Conservation (phyloP, 2,888 invertebrate species). For the Esperia sulphurella region DNA sequence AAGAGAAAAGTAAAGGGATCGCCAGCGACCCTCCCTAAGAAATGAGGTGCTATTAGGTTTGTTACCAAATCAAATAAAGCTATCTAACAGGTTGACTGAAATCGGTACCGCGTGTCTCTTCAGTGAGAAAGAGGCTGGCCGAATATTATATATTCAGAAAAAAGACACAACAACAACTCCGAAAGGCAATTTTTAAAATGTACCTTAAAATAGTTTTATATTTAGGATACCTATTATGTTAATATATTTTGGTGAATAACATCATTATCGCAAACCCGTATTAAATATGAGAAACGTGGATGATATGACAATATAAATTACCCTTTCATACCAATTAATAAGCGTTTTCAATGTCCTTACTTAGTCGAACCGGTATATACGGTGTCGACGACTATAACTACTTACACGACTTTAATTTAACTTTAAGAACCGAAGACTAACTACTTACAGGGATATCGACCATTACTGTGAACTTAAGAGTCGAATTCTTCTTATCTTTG, state of each 20-base stretch:
- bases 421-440: slow-evolving; percentile 64
- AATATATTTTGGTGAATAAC: slow-evolving; percentile 78
- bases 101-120: slow-evolving; percentile 47
- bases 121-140: slow-evolving; percentile 49
- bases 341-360: slow-evolving; percentile 80
- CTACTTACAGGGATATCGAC: slow-evolving; percentile 73
- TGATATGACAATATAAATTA: slow-evolving; percentile 80
- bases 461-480: slow-evolving; percentile 58
- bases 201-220: slow-evolving; percentile 71
- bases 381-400: slow-evolving; percentile 67
- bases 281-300: slow-evolving; percentile 79
- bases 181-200: slow-evolving; percentile 74
- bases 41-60: slow-evolving; percentile 71
- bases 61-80: slow-evolving; percentile 61
- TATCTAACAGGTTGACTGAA: slow-evolving; percentile 49
- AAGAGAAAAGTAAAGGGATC: slow-evolving; percentile 71
- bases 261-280: slow-evolving; percentile 80
- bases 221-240: slow-evolving; percentile 73
- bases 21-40: slow-evolving; percentile 72
- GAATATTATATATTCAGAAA: slow-evolving; percentile 72
- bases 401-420: slow-evolving; percentile 64
- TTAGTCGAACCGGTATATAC: slow-evolving; percentile 65
- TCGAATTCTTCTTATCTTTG: slow-evolving; percentile 67
- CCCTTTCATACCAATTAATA: slow-evolving; percentile 80
- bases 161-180: slow-evolving; percentile 69